Evolutionary conservation across 2,113 vertebrate genomes (phyloP).

Genomic region (Mus musculus): DNA sequence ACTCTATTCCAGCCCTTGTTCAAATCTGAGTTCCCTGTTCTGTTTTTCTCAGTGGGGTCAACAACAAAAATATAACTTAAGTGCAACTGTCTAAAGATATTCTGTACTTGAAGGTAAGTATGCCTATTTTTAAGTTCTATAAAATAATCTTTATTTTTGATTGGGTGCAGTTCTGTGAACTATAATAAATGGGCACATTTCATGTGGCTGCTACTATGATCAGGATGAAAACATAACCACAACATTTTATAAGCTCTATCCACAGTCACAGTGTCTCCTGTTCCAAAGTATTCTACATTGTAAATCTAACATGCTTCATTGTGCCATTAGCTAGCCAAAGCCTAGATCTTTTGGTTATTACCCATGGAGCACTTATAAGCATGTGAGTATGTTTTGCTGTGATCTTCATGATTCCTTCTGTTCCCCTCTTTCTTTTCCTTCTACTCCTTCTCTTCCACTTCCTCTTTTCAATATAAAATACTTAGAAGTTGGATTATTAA

Average conservation of each 20-base stretch:
- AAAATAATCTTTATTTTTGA: neutral
- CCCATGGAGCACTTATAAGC: neutral
- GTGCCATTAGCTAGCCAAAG: neutral
- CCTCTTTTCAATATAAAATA: neutral
- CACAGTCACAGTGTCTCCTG: neutral
- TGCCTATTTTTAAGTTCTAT: neutral
- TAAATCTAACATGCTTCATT: neutral
- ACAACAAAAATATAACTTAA: neutral
- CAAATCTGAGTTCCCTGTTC: neutral
- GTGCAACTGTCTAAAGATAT: neutral
- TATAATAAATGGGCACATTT: neutral
- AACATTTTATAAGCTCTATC: neutral
- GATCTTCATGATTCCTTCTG: neutral
- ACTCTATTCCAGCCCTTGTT: neutral
- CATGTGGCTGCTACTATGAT: neutral
- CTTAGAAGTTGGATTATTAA: neutral
- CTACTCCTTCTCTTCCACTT: fast-evolving
- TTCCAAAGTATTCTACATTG: neutral
- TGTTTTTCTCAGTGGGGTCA: neutral
- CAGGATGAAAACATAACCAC: neutral
- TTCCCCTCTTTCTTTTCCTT: neutral
- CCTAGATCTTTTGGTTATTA: neutral
- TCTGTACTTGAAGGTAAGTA: neutral
- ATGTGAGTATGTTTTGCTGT: neutral
- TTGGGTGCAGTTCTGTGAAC: neutral